Conservation (phyloP, 2,797 vertebrate species). For the Uromys caudimaculatus region DNA sequence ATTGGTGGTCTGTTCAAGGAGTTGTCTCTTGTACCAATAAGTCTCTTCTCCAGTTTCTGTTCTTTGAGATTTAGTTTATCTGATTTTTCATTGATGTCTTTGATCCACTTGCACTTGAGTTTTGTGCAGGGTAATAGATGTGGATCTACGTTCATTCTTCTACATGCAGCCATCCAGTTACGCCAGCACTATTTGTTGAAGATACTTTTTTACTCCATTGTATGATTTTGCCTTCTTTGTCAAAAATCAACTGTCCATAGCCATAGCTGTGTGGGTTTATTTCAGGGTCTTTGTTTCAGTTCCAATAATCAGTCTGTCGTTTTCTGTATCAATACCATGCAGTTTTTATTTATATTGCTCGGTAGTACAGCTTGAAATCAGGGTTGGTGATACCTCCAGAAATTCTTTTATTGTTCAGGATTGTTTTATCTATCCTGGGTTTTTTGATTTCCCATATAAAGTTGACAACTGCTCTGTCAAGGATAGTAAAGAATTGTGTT, state of each 20-base stretch:
- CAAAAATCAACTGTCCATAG: background rate
- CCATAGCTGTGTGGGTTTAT: background rate
- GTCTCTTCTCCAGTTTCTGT: background rate
- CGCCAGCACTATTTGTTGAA: background rate
- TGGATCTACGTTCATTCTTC: background rate
- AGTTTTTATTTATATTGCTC: background rate
- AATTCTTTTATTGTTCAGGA: background rate
- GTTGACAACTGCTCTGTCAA: background rate
- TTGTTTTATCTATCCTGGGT: background rate
- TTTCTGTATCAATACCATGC: background rate
- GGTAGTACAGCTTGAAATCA: background rate
- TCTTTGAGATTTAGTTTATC: background rate
- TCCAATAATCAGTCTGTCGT: background rate
- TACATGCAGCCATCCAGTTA: background rate
- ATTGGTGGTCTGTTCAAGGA: background rate
- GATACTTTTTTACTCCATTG: background rate
- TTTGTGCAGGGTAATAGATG: background rate
- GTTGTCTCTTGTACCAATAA: background rate
- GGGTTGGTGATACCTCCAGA: background rate
- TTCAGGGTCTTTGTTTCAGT: background rate
- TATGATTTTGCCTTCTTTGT: background rate
- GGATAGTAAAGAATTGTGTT: background rate
- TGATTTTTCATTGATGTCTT: background rate
- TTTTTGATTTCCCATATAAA: background rate
- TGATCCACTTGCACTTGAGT: background rate